These are phyloP conservation scores for Platysteira castanea DNA, from an alignment of 2,113 vertebrate species.

Conservation along the genomic window DNA sequence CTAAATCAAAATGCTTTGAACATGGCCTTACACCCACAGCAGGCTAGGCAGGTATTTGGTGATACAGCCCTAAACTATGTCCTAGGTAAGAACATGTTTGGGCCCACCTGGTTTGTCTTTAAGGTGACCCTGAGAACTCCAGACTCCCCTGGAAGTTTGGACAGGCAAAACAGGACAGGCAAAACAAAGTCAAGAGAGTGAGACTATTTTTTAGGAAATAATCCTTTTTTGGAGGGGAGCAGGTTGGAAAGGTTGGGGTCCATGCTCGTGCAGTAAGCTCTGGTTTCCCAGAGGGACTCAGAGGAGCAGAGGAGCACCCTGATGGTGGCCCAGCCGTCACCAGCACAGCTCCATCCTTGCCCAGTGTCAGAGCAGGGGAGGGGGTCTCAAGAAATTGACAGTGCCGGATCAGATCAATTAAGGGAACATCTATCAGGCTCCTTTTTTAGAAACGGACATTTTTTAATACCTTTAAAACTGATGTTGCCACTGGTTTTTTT, in stretches of 20 bases:
- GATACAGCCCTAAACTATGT: background rate
- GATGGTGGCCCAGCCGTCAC: background rate
- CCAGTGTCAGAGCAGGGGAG: background rate
- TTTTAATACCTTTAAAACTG: background rate
- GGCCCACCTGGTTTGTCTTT: background rate
- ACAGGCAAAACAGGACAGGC: background rate
- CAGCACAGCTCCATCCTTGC: background rate
- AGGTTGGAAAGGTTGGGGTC: background rate
- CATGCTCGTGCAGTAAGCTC: background rate
- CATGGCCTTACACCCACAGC: background rate
- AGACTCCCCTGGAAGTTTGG: background rate
- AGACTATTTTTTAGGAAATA: background rate
- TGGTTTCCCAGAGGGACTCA: background rate
- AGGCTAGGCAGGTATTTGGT: background rate
- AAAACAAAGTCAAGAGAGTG: background rate
- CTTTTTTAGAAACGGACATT: background rate
- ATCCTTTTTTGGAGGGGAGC: background rate
- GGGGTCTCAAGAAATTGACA: accelerated
- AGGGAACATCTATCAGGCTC: background rate
- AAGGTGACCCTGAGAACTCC: background rate
- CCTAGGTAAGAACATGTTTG: background rate
- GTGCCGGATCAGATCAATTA: background rate
- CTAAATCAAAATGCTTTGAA: background rate
- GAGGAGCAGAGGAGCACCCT: background rate
- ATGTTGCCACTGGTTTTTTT: background rate